Conservation (phyloP, 2,113 vertebrate species). For the Alectura lathami region DNA sequence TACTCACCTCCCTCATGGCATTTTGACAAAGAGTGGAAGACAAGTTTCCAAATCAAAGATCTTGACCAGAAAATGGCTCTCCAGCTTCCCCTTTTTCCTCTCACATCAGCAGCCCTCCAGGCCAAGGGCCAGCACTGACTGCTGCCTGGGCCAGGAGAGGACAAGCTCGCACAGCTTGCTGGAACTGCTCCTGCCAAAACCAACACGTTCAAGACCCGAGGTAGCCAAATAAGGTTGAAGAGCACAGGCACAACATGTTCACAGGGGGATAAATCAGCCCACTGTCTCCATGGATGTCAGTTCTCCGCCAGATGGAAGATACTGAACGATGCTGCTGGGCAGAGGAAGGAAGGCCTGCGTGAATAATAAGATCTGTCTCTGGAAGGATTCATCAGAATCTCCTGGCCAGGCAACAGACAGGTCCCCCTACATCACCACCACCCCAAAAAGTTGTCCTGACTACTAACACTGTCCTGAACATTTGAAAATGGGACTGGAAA, state of each 20-base stretch:
- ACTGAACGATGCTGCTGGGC: neutral
- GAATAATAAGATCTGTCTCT: neutral
- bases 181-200: neutral
- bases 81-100: neutral
- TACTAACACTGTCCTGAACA: neutral
- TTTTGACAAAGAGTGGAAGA: neutral
- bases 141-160: slow-evolving; percentile 27
- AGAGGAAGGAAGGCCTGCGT: neutral
- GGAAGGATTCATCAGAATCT: neutral
- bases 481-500: neutral
- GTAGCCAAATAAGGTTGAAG: neutral
- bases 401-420: neutral
- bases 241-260: neutral
- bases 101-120: slow-evolving; percentile 28
- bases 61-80: slow-evolving; percentile 1
- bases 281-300: accelerated
- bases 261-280: neutral
- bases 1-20: neutral
- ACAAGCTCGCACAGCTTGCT: neutral
- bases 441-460: neutral
- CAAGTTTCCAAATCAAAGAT: neutral
- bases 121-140: neutral
- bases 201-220: neutral
- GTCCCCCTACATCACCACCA: neutral
- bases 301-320: neutral